phyloP scores from a whole-genome alignment of 2,888 invertebrate genomes.

The Spisula subtruncata region DNA sequence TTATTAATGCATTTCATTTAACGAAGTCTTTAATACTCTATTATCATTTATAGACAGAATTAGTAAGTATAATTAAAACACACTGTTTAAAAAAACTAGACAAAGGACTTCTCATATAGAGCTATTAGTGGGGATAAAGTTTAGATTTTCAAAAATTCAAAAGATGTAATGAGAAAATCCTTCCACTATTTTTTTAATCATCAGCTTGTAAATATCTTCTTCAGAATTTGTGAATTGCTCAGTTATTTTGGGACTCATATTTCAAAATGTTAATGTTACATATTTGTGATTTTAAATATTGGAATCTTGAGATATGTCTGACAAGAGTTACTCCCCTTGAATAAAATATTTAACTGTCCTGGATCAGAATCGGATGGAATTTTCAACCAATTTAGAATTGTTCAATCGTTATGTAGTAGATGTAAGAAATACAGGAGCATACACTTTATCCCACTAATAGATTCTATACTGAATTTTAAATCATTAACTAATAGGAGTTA shows the following conservation, averaged over 20 bases:
- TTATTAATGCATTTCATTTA: conserved; percentile 22
- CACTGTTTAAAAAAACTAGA: neutral
- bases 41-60: conserved; percentile 41
- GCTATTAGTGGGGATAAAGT: neutral
- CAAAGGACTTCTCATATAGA: neutral
- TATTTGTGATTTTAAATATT: neutral
- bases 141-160: too few species aligned
- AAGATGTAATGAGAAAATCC: too few species aligned
- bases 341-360: too few species aligned
- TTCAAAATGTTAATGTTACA: too few species aligned
- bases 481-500: neutral
- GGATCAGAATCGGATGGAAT: neutral
- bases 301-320: neutral
- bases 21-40: conserved; percentile 35
- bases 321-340: neutral
- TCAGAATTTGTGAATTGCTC: too few species aligned
- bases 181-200: too few species aligned
- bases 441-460: neutral
- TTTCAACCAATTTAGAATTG: neutral
- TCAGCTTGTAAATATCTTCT: too few species aligned
- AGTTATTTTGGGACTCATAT: too few species aligned
- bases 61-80: conserved; percentile 46
- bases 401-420: neutral
- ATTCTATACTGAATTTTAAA: neutral
- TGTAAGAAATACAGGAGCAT: neutral